Percentiles rank a stretch among this genome's conserved stretches.
These are phyloP conservation scores for Gortyna flavago DNA, from an alignment of 2,888 invertebrate genomes.

Conservation along the genomic window DNA sequence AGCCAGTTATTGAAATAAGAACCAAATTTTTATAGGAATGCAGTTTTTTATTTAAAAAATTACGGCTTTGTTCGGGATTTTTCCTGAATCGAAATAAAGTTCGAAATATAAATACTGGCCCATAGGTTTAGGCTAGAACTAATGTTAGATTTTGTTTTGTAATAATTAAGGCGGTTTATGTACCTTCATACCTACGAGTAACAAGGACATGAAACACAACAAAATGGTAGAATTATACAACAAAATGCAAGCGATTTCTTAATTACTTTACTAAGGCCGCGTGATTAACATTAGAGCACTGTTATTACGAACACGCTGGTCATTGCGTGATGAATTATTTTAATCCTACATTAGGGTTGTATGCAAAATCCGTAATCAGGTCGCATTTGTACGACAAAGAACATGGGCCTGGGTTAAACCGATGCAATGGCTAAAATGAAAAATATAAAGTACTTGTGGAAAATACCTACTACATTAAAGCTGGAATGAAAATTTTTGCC, in stretches of 20 bases:
- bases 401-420: constrained; percentile 25
- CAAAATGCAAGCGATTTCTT: constrained; percentile 27
- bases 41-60: too few species aligned
- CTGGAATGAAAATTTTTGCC: neutral
- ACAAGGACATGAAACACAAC: constrained; percentile 5
- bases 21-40: too few species aligned
- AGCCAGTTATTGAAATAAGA: too few species aligned
- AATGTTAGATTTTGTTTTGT: too few species aligned
- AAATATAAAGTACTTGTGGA: neutral
- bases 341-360: constrained; percentile 50
- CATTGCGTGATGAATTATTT: constrained; percentile 66
- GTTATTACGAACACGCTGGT: constrained; percentile 32
- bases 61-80: too few species aligned
- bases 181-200: neutral
- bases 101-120: too few species aligned
- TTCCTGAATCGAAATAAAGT: too few species aligned
- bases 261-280: constrained; percentile 22
- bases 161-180: too few species aligned
- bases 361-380: constrained; percentile 60
- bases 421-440: constrained; percentile 9
- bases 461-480: neutral
- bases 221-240: neutral
- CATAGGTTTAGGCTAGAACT: too few species aligned
- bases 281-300: constrained; percentile 46
- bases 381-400: constrained; percentile 37